Percentiles rank a stretch among this genome's conserved stretches.
Evolutionary conservation across 2,113 vertebrate species (phyloP).

Genomic region (Isichthys henryi): DNA sequence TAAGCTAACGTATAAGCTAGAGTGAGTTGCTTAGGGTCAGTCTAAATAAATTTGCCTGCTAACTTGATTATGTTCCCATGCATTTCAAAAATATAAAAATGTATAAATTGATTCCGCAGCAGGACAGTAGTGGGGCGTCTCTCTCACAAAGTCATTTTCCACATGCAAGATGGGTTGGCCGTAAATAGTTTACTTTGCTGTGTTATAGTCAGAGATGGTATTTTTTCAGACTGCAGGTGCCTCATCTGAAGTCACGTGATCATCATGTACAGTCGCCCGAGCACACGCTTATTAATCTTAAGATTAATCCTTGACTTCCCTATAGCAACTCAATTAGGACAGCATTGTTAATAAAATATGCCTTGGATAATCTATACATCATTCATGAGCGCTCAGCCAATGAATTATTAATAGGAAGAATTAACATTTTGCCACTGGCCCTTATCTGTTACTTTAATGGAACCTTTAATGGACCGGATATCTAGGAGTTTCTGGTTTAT

Average conservation of each 20-base stretch:
- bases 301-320: not conserved
- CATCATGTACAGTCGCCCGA: not conserved
- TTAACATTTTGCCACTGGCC: constrained; percentile 7
- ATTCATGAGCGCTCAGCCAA: constrained; percentile 8
- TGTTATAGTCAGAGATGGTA: not conserved
- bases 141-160: not conserved
- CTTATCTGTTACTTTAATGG: constrained; percentile 3
- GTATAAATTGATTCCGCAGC: not conserved
- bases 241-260: not conserved
- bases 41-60: not conserved
- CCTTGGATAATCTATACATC: constrained; percentile 16
- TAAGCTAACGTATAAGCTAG: not conserved
- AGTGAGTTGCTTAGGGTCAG: not conserved
- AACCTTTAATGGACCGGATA: not conserved
- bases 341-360: constrained; percentile 19
- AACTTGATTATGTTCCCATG: not conserved
- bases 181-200: not conserved
- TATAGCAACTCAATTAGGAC: constrained; percentile 15
- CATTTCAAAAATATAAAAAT: not conserved
- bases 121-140: not conserved
- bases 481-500: not conserved
- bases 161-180: not conserved
- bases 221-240: not conserved
- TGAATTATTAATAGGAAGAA: constrained; percentile 12
- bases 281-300: not conserved